Conservation (phyloP, 1,140 invertebrate genomes). For the Phortica variegata region DNA sequence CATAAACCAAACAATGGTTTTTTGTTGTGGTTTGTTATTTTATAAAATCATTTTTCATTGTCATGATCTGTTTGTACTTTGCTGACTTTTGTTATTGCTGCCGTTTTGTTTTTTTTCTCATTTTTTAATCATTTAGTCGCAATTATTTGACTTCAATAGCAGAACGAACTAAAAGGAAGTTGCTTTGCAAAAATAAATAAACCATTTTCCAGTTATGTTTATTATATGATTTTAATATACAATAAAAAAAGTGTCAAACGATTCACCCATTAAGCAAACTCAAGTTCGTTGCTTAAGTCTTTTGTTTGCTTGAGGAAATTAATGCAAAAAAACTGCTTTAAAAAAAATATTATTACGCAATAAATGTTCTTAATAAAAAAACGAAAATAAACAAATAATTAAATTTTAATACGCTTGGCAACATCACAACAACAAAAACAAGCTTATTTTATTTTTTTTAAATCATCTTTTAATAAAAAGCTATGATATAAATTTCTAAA, state of each 20-base stretch:
- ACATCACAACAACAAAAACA: constrained; percentile 17
- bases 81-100: too few species aligned
- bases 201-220: constrained; percentile 26
- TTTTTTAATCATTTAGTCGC: neutral
- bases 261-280: too few species aligned
- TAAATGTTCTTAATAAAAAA: constrained; percentile 12
- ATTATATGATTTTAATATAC: neutral
- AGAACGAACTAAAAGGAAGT: too few species aligned
- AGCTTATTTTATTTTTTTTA: constrained; percentile 27
- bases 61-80: too few species aligned
- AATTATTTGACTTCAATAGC: too few species aligned
- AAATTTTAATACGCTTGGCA: constrained; percentile 8
- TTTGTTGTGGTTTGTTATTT: constrained; percentile 35
- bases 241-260: too few species aligned
- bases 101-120: constrained; percentile 16
- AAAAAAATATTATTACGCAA: constrained; percentile 4
- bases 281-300: neutral
- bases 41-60: too few species aligned
- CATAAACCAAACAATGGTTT: constrained; percentile 21
- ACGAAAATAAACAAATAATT: constrained; percentile 17
- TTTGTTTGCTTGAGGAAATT: neutral
- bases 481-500: too few species aligned
- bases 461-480: too few species aligned
- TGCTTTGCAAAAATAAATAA: constrained; percentile 42
- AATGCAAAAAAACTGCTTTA: too few species aligned